Base-by-base conservation (phyloP, 64 coral and sea anemone genomes). In the Astreopora myriophthalma region DNA sequence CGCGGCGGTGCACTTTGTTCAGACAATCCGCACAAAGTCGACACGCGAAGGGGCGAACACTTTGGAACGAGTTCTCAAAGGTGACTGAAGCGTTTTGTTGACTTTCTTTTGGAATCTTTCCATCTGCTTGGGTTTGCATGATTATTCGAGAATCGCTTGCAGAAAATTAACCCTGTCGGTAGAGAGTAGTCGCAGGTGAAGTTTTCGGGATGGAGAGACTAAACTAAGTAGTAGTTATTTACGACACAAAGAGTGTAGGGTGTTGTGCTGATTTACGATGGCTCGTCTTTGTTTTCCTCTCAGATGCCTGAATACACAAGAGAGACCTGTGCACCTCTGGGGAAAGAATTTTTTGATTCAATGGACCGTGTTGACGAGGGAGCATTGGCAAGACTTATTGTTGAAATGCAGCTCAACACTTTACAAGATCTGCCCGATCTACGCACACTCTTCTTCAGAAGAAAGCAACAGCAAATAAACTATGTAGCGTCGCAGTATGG, bases 221-320 rank as follows among this genome's bases (percentile, higher is more conserved):
- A 16, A 44, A 6, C 11, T 10, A 44, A 1, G 40, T 44, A 8
- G 40, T 44, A 44, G 40, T 44, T 44, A 11, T 44, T 44, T 11
- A 44, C 6, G 11, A 44, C 40, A 44, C 6, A 44, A 11, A 44
- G 40, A 44, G 40, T 11, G 40, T 44, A 0, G 40, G 16, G 9
- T 58, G 52, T 16, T 20, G 2, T 16, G 52, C 42, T 46, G 11
- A 46, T 0, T 58, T 16, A 58, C 52, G 9, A 8, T 58, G 9
- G 22, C 17, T 23, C 5, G 5, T 24, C 22, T 64, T 70, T 35
- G 33, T 83, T 51, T 65, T 37, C 52, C 46, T 72, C 68, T 55
- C 26, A 92, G 90, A 92, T 92, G 90, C 90, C 90, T 76, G 90
- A 92, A 76, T 86, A 75, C 48, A 82, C 67, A 22, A 71, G 73